Evolutionary conservation across 2,113 vertebrate species (phyloP).

Genomic region (Peromyscus maniculatus): DNA sequence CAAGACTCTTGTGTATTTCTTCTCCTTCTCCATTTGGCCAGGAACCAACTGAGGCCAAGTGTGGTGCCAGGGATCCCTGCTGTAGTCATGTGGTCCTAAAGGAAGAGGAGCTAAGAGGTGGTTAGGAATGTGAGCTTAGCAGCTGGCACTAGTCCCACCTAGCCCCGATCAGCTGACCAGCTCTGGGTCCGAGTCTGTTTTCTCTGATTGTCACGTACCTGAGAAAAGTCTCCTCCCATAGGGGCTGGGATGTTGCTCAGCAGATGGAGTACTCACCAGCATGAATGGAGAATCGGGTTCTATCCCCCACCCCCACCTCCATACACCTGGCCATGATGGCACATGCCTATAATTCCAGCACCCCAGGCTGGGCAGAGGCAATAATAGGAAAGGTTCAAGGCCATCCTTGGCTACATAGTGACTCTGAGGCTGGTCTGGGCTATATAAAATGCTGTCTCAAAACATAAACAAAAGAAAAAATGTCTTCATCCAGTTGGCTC

Average conservation of each 20-base stretch:
- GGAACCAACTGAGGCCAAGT: not conserved
- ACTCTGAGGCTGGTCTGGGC: too few species aligned
- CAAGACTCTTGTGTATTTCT: not conserved
- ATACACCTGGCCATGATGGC: not conserved
- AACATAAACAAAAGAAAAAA: not conserved
- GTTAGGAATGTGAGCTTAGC: not conserved
- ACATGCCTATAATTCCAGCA: not conserved
- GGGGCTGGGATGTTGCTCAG: not conserved
- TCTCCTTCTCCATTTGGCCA: not conserved
- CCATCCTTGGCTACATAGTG: not conserved
- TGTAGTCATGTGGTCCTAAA: not conserved
- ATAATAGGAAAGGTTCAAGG: not conserved
- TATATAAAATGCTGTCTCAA: not conserved
- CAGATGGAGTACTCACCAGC: not conserved
- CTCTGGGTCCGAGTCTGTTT: not conserved
- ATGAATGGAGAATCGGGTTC: not conserved
- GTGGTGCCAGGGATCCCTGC: not conserved
- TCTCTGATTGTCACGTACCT: rapidly evolving
- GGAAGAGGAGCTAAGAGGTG: not conserved
- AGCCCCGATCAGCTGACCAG: not conserved
- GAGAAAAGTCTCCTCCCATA: rapidly evolving
- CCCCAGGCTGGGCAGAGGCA: not conserved
- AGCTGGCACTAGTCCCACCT: not conserved
- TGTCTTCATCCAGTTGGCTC: rapidly evolving
- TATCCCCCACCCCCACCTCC: not conserved